A percentile compares a stretch with the other conserved stretches of the same genome.
These are phyloP conservation scores for Rhaphigaster nebulosa DNA, from an alignment of 2,888 invertebrate species.

Conservation along the genomic window DNA sequence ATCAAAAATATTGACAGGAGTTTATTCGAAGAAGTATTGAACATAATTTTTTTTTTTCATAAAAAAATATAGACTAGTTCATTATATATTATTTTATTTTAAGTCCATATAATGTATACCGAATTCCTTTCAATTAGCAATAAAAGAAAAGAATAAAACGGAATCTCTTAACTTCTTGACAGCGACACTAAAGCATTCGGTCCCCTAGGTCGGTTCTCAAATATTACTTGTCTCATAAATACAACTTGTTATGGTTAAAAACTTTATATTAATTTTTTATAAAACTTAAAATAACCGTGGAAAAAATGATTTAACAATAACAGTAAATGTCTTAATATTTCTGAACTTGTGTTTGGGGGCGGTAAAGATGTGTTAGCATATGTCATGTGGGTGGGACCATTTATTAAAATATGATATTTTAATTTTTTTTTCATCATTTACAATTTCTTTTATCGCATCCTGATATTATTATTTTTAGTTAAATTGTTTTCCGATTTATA, in stretches of 20 bases:
- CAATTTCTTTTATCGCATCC: not conserved
- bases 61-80: too few relatives aligned
- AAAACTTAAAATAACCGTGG: not conserved
- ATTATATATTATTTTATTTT: too few relatives aligned
- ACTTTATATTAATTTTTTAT: not conserved
- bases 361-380: not conserved
- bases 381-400: not conserved
- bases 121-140: too few relatives aligned
- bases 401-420: not conserved
- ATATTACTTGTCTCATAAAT: not conserved
- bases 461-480: too few relatives aligned
- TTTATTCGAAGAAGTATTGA: too few relatives aligned
- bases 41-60: too few relatives aligned
- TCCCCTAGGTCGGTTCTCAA: not conserved
- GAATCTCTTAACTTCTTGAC: not conserved
- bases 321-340: too few relatives aligned
- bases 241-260: not conserved
- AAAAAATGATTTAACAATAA: too few relatives aligned
- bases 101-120: too few relatives aligned
- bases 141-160: too few relatives aligned
- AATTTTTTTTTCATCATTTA: not conserved
- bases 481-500: too few relatives aligned
- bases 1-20: too few relatives aligned
- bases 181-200: not conserved
- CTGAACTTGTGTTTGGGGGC: not conserved